Base-by-base conservation (phyloP, 2,113 vertebrate species). In the Lepus americanus region DNA sequence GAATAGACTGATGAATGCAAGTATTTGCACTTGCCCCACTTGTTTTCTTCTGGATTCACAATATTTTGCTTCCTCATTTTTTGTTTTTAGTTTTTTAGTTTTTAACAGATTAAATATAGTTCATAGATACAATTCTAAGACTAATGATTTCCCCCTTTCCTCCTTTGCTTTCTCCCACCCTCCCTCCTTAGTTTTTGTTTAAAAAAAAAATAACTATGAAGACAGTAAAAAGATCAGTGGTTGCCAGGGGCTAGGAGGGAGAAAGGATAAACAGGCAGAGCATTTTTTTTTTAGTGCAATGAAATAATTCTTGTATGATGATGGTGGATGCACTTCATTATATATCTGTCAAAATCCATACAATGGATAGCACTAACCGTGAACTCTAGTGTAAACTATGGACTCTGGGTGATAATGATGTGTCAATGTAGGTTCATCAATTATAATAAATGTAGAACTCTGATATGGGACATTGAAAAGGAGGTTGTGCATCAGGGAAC, bases 281-380 rank as follows among this genome's bases (percentile, higher is more conserved):
- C 51, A 70, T 9, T 14, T 27, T 81, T 8, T 14, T 27, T 81
- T 82, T n/a, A 72, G 73, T 14, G 80, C 11, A 36, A 16, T 29
- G 29, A 80, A 80, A 76, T 27, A 63, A 89, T 8, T 78, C 9
- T 44, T 80, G 3, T 64, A 39, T 83, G 69, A 29, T 81, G 55
- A 87, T n/a, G 22, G 33, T 44, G 13, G 39, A 72, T 83, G 81
- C 17, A 55, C 14, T 23, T 77, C 63, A 31, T 49, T 44, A 63
- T 53, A 25, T 22, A 83, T 33, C 94, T 94, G n/a, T 79, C 69
- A 91, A 91, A 87, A 49, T 9, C 25, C 63, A 72, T 16, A 83
- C 31, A 70, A 78, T 49, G 29, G 20, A 92, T 5, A 88, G 17
- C 3, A 53, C 7, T 19, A 49, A 39, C 16, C 64, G 25, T 3